A percentile compares a stretch with the other conserved stretches of the same genome.
Conservation (phyloP, 1,140 invertebrate species). For the Uloborus diversus region DNA sequence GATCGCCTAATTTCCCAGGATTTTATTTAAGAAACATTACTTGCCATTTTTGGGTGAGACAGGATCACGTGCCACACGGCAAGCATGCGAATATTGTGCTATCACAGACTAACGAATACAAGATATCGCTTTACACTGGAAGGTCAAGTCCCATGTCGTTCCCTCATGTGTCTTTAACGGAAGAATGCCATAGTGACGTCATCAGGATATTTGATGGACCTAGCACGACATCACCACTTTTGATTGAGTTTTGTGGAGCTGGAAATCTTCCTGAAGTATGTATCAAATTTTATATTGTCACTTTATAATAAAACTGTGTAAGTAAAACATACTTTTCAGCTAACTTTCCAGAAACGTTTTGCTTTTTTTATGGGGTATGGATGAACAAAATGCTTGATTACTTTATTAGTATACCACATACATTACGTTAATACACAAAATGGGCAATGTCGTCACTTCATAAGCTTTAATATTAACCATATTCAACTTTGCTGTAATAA, state of each 20-base stretch:
- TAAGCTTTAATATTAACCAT: no score
- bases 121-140: constrained; percentile 60
- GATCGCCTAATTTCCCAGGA: constrained; percentile 59
- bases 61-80: constrained; percentile 55
- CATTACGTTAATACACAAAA: no score
- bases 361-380: no score
- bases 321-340: no score
- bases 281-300: neutral
- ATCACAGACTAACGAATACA: constrained; percentile 59
- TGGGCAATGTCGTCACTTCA: no score
- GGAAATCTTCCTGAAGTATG: constrained; percentile 81
- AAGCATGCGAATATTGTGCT: constrained; percentile 57
- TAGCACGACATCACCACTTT: constrained; percentile 84
- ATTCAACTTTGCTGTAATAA: no score
- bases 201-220: constrained; percentile 90
- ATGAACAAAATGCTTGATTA: no score
- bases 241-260: constrained; percentile 88
- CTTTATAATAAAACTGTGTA: no score
- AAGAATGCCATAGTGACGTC: constrained; percentile 82
- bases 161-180: constrained; percentile 68
- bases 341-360: no score
- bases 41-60: constrained; percentile 58
- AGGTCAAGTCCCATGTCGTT: constrained; percentile 42
- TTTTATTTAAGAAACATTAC: constrained; percentile 59
- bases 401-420: no score